Evolutionary conservation across 1,140 invertebrate genomes (phyloP).

Genomic region (Orius insidiosus): DNA sequence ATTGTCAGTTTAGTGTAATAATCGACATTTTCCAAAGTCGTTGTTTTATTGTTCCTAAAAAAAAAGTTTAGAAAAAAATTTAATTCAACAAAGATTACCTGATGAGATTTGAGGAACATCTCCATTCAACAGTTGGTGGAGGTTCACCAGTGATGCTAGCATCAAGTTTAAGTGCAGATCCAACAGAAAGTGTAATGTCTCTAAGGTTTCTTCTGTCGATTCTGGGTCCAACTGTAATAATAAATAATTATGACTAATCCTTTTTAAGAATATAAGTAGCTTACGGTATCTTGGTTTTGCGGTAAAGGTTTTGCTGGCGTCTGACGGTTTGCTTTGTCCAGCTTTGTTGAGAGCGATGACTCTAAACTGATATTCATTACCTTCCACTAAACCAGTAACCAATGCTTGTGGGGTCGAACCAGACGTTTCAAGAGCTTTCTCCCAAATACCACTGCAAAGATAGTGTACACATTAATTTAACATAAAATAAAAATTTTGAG

Average conservation of each 20-base stretch:
- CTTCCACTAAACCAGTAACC: slow-evolving; percentile 80
- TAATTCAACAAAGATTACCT: slow-evolving; percentile 5
- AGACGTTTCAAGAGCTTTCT: slow-evolving; percentile 70
- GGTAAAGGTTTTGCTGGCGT: slow-evolving; percentile 70
- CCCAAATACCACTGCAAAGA: slow-evolving; percentile 58
- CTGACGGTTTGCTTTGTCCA: slow-evolving; percentile 73
- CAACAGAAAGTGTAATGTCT: slow-evolving; percentile 77
- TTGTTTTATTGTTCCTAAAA: slow-evolving; percentile 17
- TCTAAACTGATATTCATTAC: slow-evolving; percentile 97
- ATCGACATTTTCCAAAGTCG: slow-evolving; percentile 57
- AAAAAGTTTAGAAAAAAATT: slow-evolving; percentile 2
- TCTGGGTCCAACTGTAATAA: slow-evolving; percentile 64
- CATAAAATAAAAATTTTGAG: too few relatives aligned
- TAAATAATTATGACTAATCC: too few relatives aligned
- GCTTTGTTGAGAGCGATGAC: slow-evolving; percentile 91
- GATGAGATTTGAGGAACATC: slow-evolving; percentile 27
- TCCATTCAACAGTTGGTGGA: slow-evolving; percentile 77
- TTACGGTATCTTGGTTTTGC: slow-evolving; percentile 77
- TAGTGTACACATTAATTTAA: slow-evolving; percentile 9
- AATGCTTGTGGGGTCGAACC: slow-evolving; percentile 48
- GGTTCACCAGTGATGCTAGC: slow-evolving; percentile 83
- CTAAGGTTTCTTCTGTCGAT: slow-evolving; percentile 83
- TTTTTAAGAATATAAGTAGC: slow-evolving; percentile 21
- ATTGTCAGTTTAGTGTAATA: slow-evolving; percentile 78
- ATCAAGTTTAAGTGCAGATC: slow-evolving; percentile 81